Evolutionary conservation across 2,888 invertebrate genomes (phyloP).

Genomic region (Pharmacophagus antenor): DNA sequence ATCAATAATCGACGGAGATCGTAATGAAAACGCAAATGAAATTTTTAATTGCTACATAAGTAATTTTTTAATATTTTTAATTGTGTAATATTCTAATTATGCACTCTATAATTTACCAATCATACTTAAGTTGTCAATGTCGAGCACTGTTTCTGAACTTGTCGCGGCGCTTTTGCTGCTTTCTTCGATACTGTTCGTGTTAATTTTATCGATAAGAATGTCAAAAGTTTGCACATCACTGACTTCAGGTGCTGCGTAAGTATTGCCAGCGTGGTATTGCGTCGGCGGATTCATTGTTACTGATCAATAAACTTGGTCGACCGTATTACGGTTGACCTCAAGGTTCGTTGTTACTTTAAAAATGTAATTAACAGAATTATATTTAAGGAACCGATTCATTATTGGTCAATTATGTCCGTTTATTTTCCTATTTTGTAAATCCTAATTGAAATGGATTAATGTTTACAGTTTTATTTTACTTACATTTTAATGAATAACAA

Average conservation of each 20-base stretch:
- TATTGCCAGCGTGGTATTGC: constrained; percentile 34
- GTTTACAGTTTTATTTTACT: too few species aligned
- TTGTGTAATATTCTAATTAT: not conserved
- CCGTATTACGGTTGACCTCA: not conserved
- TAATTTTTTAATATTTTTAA: too few species aligned
- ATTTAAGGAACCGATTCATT: not conserved
- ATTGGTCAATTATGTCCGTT: not conserved
- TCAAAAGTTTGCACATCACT: constrained; percentile 25
- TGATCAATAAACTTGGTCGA: constrained; percentile 26
- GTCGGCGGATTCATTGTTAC: constrained; percentile 44
- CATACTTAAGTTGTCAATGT: not conserved
- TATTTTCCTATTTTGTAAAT: too few species aligned
- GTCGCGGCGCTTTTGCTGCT: not conserved
- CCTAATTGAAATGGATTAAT: too few species aligned
- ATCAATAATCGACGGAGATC: too few species aligned
- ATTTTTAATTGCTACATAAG: too few species aligned
- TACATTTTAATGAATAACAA: too few species aligned
- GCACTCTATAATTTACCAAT: not conserved
- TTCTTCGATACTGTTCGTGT: constrained; percentile 9
- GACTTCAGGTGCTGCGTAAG: constrained; percentile 18
- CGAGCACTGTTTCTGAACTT: not conserved
- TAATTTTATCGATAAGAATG: constrained; percentile 22
- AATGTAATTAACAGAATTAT: not conserved
- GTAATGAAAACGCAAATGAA: too few species aligned
- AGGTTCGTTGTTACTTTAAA: not conserved